Percentiles rank a stretch among this genome's conserved stretches.
These are phyloP conservation scores for Cyprinodon brontotheroides DNA, from an alignment of 2,113 vertebrate species.

Conservation along the genomic window DNA sequence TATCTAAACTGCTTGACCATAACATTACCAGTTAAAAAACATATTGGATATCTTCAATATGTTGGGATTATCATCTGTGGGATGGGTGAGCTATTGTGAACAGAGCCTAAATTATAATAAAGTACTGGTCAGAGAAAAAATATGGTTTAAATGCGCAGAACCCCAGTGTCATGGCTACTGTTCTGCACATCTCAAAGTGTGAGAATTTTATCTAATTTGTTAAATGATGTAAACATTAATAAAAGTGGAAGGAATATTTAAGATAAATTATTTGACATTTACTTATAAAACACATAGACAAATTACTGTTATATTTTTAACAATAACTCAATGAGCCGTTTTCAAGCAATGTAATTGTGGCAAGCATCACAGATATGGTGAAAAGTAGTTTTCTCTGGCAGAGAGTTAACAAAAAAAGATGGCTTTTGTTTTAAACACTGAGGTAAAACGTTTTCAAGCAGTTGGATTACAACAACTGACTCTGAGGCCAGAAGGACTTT, in stretches of 20 bases:
- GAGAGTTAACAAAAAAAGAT: not conserved
- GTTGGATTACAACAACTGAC: conserved; percentile 16
- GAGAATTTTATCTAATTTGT: not conserved
- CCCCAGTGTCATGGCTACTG: not conserved
- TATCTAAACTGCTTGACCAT: not conserved
- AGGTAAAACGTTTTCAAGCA: conserved; percentile 8
- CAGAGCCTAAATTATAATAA: no score
- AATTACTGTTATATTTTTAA: not conserved
- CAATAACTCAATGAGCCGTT: not conserved
- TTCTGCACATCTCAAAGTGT: not conserved
- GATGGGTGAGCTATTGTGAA: no score
- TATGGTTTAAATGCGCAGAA: not conserved
- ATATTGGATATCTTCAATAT: no score
- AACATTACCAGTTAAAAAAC: not conserved
- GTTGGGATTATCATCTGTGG: no score
- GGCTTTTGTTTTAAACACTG: conserved; percentile 1
- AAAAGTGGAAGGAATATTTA: not conserved
- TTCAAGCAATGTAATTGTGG: not conserved
- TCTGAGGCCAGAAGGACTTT: conserved; percentile 2
- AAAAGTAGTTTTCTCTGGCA: not conserved
- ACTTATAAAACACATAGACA: not conserved
- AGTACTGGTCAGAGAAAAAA: no score
- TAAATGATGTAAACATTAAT: not conserved
- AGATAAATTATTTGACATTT: not conserved
- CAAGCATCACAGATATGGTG: not conserved